Evolutionary conservation across 2,113 vertebrate species (phyloP).

Genomic region (Butastur rufipennis): DNA sequence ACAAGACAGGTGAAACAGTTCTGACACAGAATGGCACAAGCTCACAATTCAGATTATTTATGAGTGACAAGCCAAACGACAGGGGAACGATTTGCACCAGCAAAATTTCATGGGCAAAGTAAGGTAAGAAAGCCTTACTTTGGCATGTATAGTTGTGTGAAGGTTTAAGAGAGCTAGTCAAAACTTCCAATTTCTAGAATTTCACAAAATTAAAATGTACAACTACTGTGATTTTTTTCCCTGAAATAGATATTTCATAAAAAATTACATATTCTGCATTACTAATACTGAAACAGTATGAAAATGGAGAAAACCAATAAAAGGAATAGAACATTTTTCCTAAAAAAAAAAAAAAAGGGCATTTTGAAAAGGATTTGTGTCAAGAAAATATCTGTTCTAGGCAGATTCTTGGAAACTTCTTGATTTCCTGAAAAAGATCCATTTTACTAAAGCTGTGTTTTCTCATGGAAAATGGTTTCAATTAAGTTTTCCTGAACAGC

Average conservation of each 20-base stretch:
- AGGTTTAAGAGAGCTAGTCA: neutral
- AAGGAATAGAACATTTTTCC: neutral
- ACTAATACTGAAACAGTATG: neutral
- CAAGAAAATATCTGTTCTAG: neutral
- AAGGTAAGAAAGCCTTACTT: neutral
- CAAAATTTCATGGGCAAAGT: neutral
- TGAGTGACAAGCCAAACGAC: neutral
- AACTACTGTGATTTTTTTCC: neutral
- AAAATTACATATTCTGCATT: neutral
- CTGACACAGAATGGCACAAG: neutral
- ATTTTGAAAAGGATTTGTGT: neutral
- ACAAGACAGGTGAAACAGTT: slow-evolving; percentile 40
- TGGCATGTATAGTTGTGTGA: neutral
- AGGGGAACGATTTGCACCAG: neutral
- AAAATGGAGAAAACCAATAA: neutral
- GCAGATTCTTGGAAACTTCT: slow-evolving; percentile 23
- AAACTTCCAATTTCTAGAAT: neutral
- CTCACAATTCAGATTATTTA: slow-evolving; percentile 5
- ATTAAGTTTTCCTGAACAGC: slow-evolving; percentile 46
- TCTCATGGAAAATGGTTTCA: slow-evolving; percentile 36
- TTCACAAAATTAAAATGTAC: neutral
- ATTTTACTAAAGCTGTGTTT: slow-evolving; percentile 36
- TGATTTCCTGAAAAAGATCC: slow-evolving; percentile 18
- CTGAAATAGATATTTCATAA: neutral
- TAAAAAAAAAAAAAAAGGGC: too few species aligned